These are phyloP conservation scores for Molothrus aeneus DNA, from an alignment of 2,797 vertebrate species.

Conservation along the genomic window DNA sequence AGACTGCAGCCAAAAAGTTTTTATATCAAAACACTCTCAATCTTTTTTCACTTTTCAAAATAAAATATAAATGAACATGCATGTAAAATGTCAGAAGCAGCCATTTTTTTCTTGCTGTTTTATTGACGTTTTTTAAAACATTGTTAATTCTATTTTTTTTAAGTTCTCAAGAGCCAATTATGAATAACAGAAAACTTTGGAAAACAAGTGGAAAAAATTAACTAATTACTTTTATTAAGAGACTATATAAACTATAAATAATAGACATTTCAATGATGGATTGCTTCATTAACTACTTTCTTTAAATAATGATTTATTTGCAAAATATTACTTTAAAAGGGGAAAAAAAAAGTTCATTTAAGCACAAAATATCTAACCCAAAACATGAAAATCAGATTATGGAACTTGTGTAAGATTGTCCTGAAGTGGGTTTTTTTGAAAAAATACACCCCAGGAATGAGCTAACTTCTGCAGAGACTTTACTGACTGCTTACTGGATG, in stretches of 20 bases:
- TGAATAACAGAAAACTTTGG: background rate
- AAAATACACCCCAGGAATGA: background rate
- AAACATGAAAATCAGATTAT: background rate
- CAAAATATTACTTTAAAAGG: background rate
- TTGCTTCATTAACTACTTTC: background rate
- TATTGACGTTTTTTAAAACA: background rate
- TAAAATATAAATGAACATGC: background rate
- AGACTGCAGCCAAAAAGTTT: background rate
- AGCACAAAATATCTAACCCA: background rate
- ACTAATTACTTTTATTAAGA: background rate
- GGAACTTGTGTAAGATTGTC: background rate
- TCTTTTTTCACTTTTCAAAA: background rate
- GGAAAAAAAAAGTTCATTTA: background rate
- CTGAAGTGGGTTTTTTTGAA: background rate
- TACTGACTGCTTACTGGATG: background rate
- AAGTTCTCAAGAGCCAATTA: background rate
- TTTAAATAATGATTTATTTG: background rate
- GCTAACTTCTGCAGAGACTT: background rate
- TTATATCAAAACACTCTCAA: background rate
- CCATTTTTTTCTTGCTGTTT: background rate
- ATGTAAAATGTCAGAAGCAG: background rate
- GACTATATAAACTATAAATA: background rate
- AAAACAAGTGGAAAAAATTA: background rate
- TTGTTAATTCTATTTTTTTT: background rate
- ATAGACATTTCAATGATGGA: background rate